Evolutionary conservation across 2,113 vertebrate genomes (phyloP).

Genomic region (Sylvilagus bachmani): DNA sequence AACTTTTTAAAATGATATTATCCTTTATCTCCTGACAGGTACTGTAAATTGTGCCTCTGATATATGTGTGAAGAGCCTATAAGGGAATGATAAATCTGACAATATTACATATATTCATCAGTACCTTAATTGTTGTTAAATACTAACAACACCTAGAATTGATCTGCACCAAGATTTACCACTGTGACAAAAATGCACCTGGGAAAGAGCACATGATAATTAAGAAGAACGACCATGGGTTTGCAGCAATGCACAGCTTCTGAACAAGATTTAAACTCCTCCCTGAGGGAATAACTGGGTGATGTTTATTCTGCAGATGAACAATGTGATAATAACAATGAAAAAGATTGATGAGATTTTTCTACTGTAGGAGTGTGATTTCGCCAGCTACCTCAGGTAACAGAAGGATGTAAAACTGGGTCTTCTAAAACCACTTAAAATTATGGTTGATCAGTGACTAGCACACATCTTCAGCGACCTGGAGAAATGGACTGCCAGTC

Average conservation of each 20-base stretch:
- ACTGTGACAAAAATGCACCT: slow-evolving; percentile 67
- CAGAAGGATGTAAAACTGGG: neutral
- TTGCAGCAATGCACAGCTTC: neutral
- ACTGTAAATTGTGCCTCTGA: slow-evolving; percentile 44
- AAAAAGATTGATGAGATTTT: slow-evolving; percentile 51
- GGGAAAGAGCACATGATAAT: slow-evolving; percentile 56
- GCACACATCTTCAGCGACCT: slow-evolving; percentile 40
- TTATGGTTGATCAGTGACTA: slow-evolving; percentile 5
- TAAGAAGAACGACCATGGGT: slow-evolving; percentile 64
- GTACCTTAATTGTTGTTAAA: slow-evolving; percentile 77
- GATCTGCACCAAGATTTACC: slow-evolving; percentile 73
- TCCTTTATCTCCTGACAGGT: slow-evolving; percentile 35
- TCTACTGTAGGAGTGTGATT: neutral
- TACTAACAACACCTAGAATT: slow-evolving; percentile 71
- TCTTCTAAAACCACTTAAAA: neutral
- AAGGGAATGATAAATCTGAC: slow-evolving; percentile 64
- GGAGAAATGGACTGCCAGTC: neutral
- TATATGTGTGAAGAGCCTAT: slow-evolving; percentile 42
- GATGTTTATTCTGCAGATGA: slow-evolving; percentile 64
- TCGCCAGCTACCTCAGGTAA: slow-evolving; percentile 47
- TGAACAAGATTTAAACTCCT: slow-evolving; percentile 73
- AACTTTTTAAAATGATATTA: slow-evolving; percentile 13
- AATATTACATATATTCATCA: slow-evolving; percentile 66
- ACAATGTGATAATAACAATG: slow-evolving; percentile 52
- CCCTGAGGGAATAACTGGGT: slow-evolving; percentile 55